These are phyloP conservation scores for Morpho helenor DNA, from an alignment of 2,888 invertebrate species.

Conservation along the genomic window DNA sequence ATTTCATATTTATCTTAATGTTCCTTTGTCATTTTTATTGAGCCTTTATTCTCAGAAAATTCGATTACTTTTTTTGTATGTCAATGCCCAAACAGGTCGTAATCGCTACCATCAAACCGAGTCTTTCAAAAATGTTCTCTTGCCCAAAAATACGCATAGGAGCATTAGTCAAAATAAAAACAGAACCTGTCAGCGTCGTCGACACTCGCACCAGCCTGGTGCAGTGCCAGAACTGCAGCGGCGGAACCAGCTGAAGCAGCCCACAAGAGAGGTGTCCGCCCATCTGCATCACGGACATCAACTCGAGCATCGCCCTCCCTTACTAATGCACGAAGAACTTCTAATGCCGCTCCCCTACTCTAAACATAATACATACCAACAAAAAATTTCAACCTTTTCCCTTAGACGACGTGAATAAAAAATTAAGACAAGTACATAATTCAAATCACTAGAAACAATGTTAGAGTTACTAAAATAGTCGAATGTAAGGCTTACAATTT, in stretches of 20 bases:
- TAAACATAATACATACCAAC: slow-evolving; percentile 24
- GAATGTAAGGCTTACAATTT: too few species aligned
- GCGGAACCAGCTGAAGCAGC: slow-evolving; percentile 98
- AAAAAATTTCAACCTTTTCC: background rate
- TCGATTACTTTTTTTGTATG: too few species aligned
- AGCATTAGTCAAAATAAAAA: background rate
- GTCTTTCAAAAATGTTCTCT: too few species aligned
- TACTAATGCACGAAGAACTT: slow-evolving; percentile 88
- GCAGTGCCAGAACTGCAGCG: slow-evolving; percentile 92
- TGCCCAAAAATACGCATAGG: too few species aligned
- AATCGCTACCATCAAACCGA: too few species aligned
- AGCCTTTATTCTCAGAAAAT: too few species aligned
- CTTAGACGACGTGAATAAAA: background rate
- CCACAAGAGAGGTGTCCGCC: slow-evolving; percentile 96
- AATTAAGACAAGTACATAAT: background rate
- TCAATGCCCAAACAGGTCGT: too few species aligned
- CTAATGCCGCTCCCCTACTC: slow-evolving; percentile 83
- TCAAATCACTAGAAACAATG: background rate
- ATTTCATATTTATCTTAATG: too few species aligned
- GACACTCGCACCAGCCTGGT: slow-evolving; percentile 91
- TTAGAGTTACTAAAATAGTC: too few species aligned
- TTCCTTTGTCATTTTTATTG: too few species aligned
- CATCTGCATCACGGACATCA: slow-evolving; percentile 93
- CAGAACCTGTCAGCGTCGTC: slow-evolving; percentile 87
- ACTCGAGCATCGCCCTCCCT: slow-evolving; percentile 88